Percentiles rank a stretch among this genome's conserved stretches.
phyloP scores from a whole-genome alignment of 2,797 vertebrate species.

The Protosalanx chinensis region DNA sequence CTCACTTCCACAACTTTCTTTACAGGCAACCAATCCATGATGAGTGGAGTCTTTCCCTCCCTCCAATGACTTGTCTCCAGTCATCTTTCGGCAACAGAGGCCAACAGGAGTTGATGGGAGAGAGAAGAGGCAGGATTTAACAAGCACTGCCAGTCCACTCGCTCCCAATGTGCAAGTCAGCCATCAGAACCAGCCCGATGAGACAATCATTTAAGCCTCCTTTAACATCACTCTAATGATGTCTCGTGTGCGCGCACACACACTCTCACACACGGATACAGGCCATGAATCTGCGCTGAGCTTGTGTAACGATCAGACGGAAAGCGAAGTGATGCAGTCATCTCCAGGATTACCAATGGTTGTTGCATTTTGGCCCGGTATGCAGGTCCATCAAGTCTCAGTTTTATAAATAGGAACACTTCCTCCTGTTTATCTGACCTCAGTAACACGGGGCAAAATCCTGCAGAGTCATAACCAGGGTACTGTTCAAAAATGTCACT shows the following conservation, averaged over 20 bases:
- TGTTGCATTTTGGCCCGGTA: too few relatives aligned
- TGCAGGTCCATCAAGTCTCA: too few relatives aligned
- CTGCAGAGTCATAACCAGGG: too few relatives aligned
- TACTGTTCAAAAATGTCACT: too few relatives aligned
- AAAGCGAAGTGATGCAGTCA: constrained; percentile 14
- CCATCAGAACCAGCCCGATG: constrained; percentile 53
- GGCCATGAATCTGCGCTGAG: not conserved
- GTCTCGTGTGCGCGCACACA: constrained; percentile 23
- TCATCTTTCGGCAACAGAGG: constrained; percentile 28
- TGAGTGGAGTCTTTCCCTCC: constrained; percentile 25
- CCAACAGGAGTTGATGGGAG: constrained; percentile 54
- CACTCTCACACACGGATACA: constrained; percentile 12
- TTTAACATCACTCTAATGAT: constrained; percentile 67
- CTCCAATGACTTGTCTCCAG: constrained; percentile 32
- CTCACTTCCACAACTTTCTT: constrained; percentile 2
- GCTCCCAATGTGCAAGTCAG: constrained; percentile 50
- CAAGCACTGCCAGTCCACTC: constrained; percentile 59
- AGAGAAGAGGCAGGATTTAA: constrained; percentile 61
- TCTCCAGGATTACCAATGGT: too few relatives aligned
- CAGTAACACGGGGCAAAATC: too few relatives aligned
- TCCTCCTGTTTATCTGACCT: too few relatives aligned
- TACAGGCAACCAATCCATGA: constrained; percentile 23
- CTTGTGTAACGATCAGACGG: constrained; percentile 43
- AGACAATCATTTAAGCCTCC: constrained; percentile 65
- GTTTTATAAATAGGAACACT: too few relatives aligned